phyloP scores from a whole-genome alignment of 1,140 invertebrate species.

The Drosophila pachea region DNA sequence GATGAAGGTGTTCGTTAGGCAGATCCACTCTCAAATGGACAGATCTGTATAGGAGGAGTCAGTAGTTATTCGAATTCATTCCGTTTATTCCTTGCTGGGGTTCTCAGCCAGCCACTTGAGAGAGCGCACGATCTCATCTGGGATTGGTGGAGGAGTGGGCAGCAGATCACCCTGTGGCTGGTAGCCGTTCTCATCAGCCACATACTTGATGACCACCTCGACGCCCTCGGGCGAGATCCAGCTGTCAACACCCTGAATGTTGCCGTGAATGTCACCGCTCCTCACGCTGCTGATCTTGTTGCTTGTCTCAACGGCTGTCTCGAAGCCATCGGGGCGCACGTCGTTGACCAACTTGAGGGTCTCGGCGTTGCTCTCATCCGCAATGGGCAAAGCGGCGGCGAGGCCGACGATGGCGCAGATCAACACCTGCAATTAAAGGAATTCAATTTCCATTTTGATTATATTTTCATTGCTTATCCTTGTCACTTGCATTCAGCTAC shows the following conservation, averaged over 20 bases:
- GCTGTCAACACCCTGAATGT: constrained; percentile 4
- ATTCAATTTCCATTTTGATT: neutral
- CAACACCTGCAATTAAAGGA: neutral
- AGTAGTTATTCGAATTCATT: no score
- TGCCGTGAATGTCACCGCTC: constrained; percentile 12
- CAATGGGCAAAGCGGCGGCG: neutral
- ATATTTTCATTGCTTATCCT: neutral
- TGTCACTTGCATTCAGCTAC: neutral
- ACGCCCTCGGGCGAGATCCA: constrained; percentile 23
- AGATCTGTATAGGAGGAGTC: no score
- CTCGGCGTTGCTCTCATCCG: neutral
- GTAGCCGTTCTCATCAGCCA: constrained; percentile 51
- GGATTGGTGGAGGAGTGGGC: constrained; percentile 69
- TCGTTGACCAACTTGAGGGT: neutral
- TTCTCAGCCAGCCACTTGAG: constrained; percentile 79
- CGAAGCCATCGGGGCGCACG: constrained; percentile 14
- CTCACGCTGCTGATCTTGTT: neutral
- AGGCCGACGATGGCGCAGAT: constrained; percentile 1
- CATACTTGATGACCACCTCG: neutral
- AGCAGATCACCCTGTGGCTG: constrained; percentile 79
- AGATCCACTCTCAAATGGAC: no score
- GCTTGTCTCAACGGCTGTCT: neutral
- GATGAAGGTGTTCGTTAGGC: no score
- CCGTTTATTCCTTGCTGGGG: constrained; percentile 20
- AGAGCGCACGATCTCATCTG: constrained; percentile 38